Evolutionary conservation across 1,140 invertebrate genomes (phyloP).

Genomic region (Drosophila hydei): DNA sequence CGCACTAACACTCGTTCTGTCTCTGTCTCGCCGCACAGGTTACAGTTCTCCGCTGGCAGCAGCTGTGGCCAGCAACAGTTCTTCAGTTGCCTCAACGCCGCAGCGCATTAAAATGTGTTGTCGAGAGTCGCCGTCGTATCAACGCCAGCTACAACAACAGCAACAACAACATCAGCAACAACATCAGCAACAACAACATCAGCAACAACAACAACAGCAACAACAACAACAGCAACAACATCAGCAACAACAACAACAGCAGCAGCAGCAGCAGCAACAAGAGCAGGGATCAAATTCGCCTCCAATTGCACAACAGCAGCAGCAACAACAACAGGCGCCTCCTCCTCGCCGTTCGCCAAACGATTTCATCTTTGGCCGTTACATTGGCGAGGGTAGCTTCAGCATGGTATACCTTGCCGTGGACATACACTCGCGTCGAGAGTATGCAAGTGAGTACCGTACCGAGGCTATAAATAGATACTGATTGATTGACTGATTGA

Average conservation of each 20-base stretch:
- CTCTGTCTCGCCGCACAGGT: slow-evolving; percentile 44
- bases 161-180: slow-evolving; percentile 22
- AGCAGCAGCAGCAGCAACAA: slow-evolving; percentile 36
- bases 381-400: slow-evolving; percentile 98
- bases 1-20: slow-evolving; percentile 4
- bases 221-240: slow-evolving; percentile 34
- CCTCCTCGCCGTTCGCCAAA: slow-evolving; percentile 89
- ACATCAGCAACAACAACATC: slow-evolving; percentile 43
- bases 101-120: slow-evolving; percentile 60
- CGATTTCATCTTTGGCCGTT: slow-evolving; percentile 97
- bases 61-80: slow-evolving; percentile 74
- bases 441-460: slow-evolving; percentile 95
- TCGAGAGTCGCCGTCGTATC: slow-evolving; percentile 24
- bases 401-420: slow-evolving; percentile 97
- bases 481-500: background rate
- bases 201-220: slow-evolving; percentile 24
- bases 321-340: slow-evolving; percentile 62
- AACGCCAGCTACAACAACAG: slow-evolving; percentile 25
- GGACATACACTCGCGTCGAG: slow-evolving; percentile 93
- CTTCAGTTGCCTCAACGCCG: slow-evolving; percentile 59
- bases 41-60: slow-evolving; percentile 77
- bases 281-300: no score
- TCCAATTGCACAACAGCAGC: slow-evolving; percentile 39
- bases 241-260: slow-evolving; percentile 40
- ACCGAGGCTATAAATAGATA: slow-evolving; percentile 15